phyloP scores from a whole-genome alignment of 35 echinoderm and acorn worm species.

The Heliocidaris tuberculata region DNA sequence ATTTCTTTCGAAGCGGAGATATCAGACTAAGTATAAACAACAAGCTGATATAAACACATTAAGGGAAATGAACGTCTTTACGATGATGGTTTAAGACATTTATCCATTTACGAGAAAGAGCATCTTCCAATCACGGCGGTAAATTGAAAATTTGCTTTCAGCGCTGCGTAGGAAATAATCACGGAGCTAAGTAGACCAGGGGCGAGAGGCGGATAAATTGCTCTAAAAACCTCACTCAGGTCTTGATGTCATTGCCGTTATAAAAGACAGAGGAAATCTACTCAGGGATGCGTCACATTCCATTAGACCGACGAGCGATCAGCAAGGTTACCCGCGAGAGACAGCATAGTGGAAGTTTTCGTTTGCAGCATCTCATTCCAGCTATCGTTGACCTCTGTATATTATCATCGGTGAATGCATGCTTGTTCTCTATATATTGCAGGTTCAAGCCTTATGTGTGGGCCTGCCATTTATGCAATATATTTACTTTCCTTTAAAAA shows the following conservation, averaged over 20 bases:
- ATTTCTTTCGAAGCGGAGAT: background rate
- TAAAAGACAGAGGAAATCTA: background rate
- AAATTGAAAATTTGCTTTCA: conserved; percentile 12
- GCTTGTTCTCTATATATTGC: background rate
- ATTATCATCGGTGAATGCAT: background rate
- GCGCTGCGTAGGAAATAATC: background rate
- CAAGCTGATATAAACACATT: background rate
- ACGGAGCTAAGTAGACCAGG: background rate
- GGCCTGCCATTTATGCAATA: too few relatives aligned
- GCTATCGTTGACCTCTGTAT: background rate
- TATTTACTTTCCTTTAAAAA: too few relatives aligned
- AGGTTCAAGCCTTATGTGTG: background rate
- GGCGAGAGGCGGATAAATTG: background rate
- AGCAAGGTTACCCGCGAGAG: background rate
- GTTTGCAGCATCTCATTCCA: background rate
- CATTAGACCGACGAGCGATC: background rate
- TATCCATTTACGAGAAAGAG: background rate
- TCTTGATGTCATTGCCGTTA: background rate
- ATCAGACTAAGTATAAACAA: background rate
- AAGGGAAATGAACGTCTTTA: background rate
- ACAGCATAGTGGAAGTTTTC: background rate
- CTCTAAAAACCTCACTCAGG: background rate
- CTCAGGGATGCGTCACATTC: background rate
- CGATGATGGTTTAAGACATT: background rate
- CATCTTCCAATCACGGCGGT: background rate